A percentile compares a stretch with the other conserved stretches of the same genome.
These are phyloP conservation scores for Chroicocephalus ridibundus DNA, from an alignment of 2,113 vertebrate species.

Conservation along the genomic window DNA sequence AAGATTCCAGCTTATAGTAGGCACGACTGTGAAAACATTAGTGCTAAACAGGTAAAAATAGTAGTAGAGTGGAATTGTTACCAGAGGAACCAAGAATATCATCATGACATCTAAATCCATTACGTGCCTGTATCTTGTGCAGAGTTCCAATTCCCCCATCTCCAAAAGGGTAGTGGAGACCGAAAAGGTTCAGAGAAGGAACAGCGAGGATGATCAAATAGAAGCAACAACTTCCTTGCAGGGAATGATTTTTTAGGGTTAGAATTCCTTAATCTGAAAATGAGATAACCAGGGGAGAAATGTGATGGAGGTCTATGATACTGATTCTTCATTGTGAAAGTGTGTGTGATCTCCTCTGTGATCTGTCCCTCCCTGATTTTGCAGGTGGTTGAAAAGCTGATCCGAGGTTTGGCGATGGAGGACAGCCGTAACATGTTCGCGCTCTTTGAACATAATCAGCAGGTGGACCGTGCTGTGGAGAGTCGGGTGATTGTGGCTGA, in stretches of 20 bases:
- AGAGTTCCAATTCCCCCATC: neutral
- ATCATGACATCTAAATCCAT: neutral
- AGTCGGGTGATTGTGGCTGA: slow-evolving; percentile 76
- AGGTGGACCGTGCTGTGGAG: slow-evolving; percentile 71
- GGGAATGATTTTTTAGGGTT: neutral
- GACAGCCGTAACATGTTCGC: slow-evolving; percentile 77
- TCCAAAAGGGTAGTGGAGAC: neutral
- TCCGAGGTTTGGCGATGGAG: slow-evolving; percentile 75
- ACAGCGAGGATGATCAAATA: neutral
- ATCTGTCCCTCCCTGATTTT: neutral
- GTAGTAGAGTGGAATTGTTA: neutral
- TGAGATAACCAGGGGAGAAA: neutral
- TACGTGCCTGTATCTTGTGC: neutral
- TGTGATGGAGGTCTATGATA: neutral
- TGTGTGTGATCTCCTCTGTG: neutral
- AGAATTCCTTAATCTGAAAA: neutral
- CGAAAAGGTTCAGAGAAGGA: neutral
- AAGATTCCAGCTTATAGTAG: neutral
- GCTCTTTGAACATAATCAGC: slow-evolving; percentile 71
- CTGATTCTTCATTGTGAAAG: neutral
- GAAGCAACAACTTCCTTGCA: neutral
- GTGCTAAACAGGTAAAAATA: neutral
- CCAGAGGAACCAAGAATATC: neutral
- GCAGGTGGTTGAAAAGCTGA: slow-evolving; percentile 77
- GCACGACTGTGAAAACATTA: neutral